Evolutionary conservation across 2,113 vertebrate genomes (phyloP), one percentile per base, ranked within the genome.

Genomic region (Larimichthys polyactis): DNA sequence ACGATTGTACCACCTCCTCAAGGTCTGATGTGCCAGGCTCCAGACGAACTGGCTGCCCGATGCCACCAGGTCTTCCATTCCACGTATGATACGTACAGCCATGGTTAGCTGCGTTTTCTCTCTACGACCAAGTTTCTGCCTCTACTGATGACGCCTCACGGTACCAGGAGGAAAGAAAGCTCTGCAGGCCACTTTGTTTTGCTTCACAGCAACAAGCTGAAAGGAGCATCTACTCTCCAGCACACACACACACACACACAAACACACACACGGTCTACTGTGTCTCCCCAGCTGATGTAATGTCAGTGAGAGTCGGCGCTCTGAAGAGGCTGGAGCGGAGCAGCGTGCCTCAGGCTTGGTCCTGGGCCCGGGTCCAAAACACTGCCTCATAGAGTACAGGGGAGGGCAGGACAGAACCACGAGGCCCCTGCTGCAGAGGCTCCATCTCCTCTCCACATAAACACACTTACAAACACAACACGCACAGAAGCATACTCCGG

Each of bases 61-160:
- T 44, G 96, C 95, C 49, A 99, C 94, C 91, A 98, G 82, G 78
- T 98, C 97, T 78, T 97, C 98, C 84, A 97, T 94, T 1, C 97
- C 96, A 20, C 96, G 97, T 87, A 95, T 95, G 71, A 97, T 94
- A 71, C 94, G 95, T 48, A 96, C 95, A 60, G 97, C 96, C 97
- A 98, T 99, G 83, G 73, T 85, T 29, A 22, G 17, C 62, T 12
- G 16, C 2, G 43, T 70, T 64, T 57, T 36, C 51, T 58, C 17
- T 7, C 60, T 20, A 36, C 5, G 20, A 57, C 36, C 32, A 51
- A 40, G n/a, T 36, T 44, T 71, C 74, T 82, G 43, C 58, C 32
- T 44, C 46, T 55, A 19, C 68, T 65, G 80, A 65, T 62, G 69
- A 82, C 70, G 75, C 78, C 68, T 78, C 77, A 55, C 60, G 16